These are phyloP conservation scores for Siphamia tubifer DNA, from an alignment of 2,113 vertebrate species.

Conservation along the genomic window DNA sequence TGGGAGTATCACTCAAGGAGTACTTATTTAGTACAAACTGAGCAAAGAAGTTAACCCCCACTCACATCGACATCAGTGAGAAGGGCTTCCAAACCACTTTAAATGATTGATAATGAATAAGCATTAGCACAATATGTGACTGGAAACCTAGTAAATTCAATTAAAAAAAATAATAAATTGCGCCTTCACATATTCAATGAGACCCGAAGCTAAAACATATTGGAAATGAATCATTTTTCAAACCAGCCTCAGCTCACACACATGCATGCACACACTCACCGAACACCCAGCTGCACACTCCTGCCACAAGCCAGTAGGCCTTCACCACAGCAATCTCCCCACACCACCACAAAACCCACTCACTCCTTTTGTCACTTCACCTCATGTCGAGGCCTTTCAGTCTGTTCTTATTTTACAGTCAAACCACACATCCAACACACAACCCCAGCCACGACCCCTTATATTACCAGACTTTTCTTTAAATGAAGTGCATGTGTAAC, in stretches of 20 bases:
- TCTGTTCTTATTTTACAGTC: slow-evolving; percentile 17
- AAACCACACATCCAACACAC: slow-evolving; percentile 12
- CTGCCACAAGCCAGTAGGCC: not conserved
- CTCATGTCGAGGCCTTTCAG: slow-evolving; percentile 8
- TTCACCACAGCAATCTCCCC: slow-evolving; percentile 18
- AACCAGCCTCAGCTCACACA: not conserved
- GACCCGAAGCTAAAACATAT: not conserved
- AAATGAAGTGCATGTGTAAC: not conserved
- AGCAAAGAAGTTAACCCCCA: slow-evolving; percentile 12
- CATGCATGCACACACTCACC: not conserved
- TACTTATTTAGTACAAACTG: slow-evolving; percentile 10
- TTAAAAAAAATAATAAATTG: too few relatives aligned
- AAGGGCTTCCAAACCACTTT: slow-evolving; percentile 1
- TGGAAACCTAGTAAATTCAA: not conserved
- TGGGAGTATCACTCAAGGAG: slow-evolving; percentile 18
- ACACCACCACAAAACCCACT: slow-evolving; percentile 20
- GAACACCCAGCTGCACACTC: not conserved
- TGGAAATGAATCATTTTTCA: not conserved
- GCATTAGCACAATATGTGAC: slow-evolving; percentile 14
- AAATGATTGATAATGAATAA: too few relatives aligned
- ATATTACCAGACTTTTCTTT: not conserved
- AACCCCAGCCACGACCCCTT: not conserved
- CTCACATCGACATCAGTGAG: not conserved
- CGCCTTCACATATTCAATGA: too few relatives aligned
- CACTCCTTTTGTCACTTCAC: slow-evolving; percentile 11